Evolutionary conservation across 2,888 invertebrate species (phyloP), one percentile per base, ranked within the genome.

Genomic region (Kryphioiulus occultus): DNA sequence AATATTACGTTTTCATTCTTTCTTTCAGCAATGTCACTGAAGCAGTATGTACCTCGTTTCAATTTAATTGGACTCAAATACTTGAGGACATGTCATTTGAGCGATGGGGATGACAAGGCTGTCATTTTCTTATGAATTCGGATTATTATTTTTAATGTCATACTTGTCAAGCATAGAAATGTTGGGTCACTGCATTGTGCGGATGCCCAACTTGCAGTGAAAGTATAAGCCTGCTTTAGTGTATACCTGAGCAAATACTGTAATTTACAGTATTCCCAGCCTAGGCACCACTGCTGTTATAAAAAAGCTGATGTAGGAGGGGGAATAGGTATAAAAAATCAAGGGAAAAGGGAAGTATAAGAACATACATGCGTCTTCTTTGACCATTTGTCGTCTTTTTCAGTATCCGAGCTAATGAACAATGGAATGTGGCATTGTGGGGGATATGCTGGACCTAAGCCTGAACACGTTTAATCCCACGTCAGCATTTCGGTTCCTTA

Each of bases 101-200:
- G n/a, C 68, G 68, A 68, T 22, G 22, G 0, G 68, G 26, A 68
- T 68, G 68, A 26, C 68, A 68, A n/a, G 3, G 68, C 68, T 68
- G 68, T 68, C 68, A 68, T 68, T 26, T 47, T 68, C n/a, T n/a
- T 59, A n/a, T 68, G n/a, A 68, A 68, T 68, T 68, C 22, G 68
- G 68, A 26, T 68, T 68, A 68, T 68, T 68, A 68, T 68, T 68
- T 68, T 68, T 12, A 68, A 68, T 68, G 68, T 68, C 68, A 68
- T 68, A 68, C 26, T 68, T 68, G 68, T 26, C 22, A 22, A 68
- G 68, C 26, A 26, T 68, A 68, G 5, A 68, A 68, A 3, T 68
- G 9, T 22, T 9, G 68, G 26, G 68, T 59, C 68, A n/a, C 68
- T 26, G 26, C 22, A 68, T 68, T 68, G 4, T 68, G 68, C 12